Evolutionary conservation across 1,140 invertebrate species (phyloP).

Genomic region (Drosophila tsacasi): DNA sequence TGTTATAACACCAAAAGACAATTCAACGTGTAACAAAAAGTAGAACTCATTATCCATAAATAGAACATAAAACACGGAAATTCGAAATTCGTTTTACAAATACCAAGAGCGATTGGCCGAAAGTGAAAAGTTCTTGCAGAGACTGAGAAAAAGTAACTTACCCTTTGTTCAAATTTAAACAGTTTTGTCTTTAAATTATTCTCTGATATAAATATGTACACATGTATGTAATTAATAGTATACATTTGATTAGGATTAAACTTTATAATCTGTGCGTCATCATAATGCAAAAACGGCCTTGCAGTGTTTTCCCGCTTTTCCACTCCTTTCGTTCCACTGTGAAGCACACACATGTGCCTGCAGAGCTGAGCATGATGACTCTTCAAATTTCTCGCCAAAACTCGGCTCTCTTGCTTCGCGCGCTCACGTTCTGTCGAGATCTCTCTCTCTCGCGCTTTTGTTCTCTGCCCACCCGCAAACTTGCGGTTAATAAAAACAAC

Average conservation of each 20-base stretch:
- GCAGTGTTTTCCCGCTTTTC: neutral
- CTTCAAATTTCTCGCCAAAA: constrained; percentile 28
- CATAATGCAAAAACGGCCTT: neutral
- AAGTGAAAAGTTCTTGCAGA: no score
- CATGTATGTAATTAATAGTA: no score
- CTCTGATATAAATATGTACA: no score
- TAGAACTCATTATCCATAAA: no score
- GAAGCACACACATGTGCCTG: neutral
- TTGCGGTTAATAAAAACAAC: constrained; percentile 38
- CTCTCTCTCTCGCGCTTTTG: constrained; percentile 19
- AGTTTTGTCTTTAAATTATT: no score
- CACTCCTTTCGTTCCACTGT: constrained; percentile 17
- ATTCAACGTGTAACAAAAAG: no score
- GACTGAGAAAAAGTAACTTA: no score
- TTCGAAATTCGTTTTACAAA: no score
- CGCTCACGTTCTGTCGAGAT: constrained; percentile 23
- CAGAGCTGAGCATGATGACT: constrained; percentile 17
- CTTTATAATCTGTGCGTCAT: neutral
- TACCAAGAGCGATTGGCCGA: no score
- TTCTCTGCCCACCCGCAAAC: constrained; percentile 35
- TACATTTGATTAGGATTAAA: neutral
- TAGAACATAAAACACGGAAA: no score
- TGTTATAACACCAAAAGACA: no score
- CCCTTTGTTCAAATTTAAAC: no score
- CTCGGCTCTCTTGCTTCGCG: constrained; percentile 8